These are phyloP conservation scores for Lucifuga dentata DNA, from an alignment of 2,113 vertebrate species.

Conservation along the genomic window DNA sequence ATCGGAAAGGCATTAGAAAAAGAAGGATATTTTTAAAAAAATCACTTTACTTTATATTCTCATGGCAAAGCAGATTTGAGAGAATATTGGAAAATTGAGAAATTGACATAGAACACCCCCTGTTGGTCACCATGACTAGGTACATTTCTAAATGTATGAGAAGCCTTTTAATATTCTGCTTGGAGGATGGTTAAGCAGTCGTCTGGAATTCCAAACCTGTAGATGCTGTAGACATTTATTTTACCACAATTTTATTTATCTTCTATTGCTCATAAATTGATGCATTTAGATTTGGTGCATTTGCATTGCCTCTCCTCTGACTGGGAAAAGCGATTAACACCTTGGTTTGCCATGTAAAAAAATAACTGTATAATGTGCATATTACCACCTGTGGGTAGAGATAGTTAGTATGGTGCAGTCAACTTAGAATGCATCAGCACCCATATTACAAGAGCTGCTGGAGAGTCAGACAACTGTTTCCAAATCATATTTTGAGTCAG, in stretches of 20 bases:
- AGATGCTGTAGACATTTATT: too few species aligned
- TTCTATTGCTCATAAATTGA: too few species aligned
- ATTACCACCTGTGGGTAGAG: not conserved
- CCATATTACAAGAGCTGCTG: too few species aligned
- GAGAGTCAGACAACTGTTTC: not conserved
- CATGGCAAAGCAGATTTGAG: not conserved
- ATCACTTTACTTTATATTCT: not conserved
- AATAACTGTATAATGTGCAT: constrained; percentile 12
- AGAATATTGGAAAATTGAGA: not conserved
- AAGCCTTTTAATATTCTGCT: not conserved
- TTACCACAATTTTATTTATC: too few species aligned
- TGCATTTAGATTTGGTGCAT: too few species aligned
- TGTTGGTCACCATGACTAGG: constrained; percentile 30
- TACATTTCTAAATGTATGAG: not conserved
- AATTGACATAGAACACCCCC: constrained; percentile 33
- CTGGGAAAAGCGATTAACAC: constrained; percentile 13
- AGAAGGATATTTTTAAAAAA: not conserved
- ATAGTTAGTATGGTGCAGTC: not conserved
- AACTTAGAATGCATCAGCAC: not conserved
- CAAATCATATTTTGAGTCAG: constrained; percentile 8
- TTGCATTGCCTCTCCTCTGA: not conserved
- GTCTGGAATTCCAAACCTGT: too few species aligned
- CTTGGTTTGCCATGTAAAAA: constrained; percentile 10
- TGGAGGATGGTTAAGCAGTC: too few species aligned
- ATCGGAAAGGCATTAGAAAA: too few species aligned